Evolutionary conservation across 2,113 vertebrate species (phyloP).

Genomic region (Chrysochloris asiatica): DNA sequence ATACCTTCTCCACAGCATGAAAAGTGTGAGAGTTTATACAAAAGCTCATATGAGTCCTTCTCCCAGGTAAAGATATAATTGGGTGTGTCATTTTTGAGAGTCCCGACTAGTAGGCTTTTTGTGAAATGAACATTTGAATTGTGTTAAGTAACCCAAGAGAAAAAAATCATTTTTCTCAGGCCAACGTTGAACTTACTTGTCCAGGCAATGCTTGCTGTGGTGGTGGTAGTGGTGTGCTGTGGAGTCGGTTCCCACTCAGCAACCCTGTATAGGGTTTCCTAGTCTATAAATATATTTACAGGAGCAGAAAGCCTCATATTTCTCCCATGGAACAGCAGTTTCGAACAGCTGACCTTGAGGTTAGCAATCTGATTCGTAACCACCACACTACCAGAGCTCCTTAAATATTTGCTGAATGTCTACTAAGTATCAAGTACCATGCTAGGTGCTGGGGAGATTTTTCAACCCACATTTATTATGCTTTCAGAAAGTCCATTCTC

Average conservation of each 20-base stretch:
- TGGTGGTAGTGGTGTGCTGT: too few species aligned
- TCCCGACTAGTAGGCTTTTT: slow-evolving; percentile 56
- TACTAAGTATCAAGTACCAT: slow-evolving; percentile 22
- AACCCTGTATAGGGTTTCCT: too few species aligned
- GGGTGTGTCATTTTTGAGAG: slow-evolving; percentile 27
- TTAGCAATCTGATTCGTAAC: too few species aligned
- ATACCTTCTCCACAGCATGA: neutral
- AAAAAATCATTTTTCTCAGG: slow-evolving; percentile 45
- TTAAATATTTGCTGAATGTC: neutral
- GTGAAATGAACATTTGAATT: slow-evolving; percentile 58
- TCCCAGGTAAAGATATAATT: neutral
- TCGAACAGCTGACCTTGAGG: too few species aligned
- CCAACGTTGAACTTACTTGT: slow-evolving; percentile 44
- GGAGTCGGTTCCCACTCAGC: too few species aligned
- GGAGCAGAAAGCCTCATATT: too few species aligned
- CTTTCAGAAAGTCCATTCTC: slow-evolving; percentile 7
- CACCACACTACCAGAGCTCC: too few species aligned
- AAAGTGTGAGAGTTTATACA: neutral
- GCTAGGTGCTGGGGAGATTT: slow-evolving; percentile 16
- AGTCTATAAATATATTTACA: too few species aligned
- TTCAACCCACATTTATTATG: neutral
- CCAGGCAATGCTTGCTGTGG: too few species aligned
- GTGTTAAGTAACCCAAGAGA: slow-evolving; percentile 58
- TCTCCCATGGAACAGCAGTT: too few species aligned
- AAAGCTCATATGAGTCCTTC: too few species aligned